phyloP scores from a whole-genome alignment of 2,797 vertebrate species.

The Manis crassicaudata region DNA sequence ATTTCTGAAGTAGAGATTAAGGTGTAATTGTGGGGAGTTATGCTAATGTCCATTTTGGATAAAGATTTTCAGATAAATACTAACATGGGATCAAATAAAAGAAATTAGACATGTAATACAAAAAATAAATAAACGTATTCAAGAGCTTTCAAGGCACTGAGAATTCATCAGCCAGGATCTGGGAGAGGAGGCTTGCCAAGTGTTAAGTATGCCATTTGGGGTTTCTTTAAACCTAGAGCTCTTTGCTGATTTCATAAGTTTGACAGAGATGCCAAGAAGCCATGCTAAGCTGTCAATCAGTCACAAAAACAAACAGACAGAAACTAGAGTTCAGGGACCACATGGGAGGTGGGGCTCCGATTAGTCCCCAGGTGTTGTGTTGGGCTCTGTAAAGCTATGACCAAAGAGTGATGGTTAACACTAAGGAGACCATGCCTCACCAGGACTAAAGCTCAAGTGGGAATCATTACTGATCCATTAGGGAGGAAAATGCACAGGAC shows the following conservation, averaged over 20 bases:
- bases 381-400: not conserved
- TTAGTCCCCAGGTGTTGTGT: not conserved
- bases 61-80: not conserved
- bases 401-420: not conserved
- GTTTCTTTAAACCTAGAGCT: not conserved
- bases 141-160: not conserved
- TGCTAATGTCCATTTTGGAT: not conserved
- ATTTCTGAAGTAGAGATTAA: not conserved
- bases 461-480: too few species aligned
- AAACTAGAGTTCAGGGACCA: not conserved
- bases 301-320: not conserved
- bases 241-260: not conserved
- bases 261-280: not conserved
- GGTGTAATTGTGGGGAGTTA: not conserved
- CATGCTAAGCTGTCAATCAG: not conserved
- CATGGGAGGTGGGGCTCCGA: fast-evolving
- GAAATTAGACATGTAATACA: not conserved
- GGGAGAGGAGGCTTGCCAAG: not conserved
- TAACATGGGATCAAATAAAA: not conserved
- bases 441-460: not conserved
- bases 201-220: not conserved
- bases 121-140: not conserved
- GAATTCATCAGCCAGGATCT: not conserved
- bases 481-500: not conserved
- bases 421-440: not conserved